phyloP scores from a whole-genome alignment of 2,888 invertebrate genomes.

The Pterostichus madidus region DNA sequence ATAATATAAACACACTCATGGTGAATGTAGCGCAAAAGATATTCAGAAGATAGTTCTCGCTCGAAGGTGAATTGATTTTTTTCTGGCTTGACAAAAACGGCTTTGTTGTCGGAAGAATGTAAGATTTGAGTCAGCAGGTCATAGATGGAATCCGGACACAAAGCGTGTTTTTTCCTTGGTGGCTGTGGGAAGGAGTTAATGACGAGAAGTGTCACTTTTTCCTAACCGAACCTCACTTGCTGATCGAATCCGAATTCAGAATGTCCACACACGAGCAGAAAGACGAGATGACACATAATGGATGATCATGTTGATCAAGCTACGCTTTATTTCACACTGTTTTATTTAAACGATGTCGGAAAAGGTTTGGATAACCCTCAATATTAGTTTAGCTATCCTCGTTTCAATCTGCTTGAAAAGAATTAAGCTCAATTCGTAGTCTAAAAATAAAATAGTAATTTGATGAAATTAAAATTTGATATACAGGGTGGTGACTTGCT shows the following conservation, averaged over 20 bases:
- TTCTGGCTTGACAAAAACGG: constrained; percentile 14
- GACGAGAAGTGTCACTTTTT: constrained; percentile 53
- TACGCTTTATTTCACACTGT: too few relatives aligned
- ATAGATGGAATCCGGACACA: constrained; percentile 50
- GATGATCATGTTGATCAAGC: background rate
- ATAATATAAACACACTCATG: constrained; percentile 30
- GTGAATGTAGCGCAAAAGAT: background rate
- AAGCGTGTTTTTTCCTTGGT: constrained; percentile 14
- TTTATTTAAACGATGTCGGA: too few relatives aligned
- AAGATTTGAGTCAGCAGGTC: constrained; percentile 56
- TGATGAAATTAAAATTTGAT: too few relatives aligned
- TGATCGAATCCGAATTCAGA: background rate
- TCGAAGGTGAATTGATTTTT: constrained; percentile 26
- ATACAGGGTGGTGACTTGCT: too few relatives aligned
- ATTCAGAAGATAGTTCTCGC: constrained; percentile 31
- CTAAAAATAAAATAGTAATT: too few relatives aligned
- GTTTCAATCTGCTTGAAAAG: too few relatives aligned
- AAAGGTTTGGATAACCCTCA: too few relatives aligned
- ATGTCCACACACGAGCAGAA: background rate
- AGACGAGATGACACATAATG: background rate
- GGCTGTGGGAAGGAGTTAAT: constrained; percentile 21
- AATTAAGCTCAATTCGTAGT: too few relatives aligned
- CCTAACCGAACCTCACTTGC: background rate
- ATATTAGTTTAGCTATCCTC: too few relatives aligned
- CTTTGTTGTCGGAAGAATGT: constrained; percentile 55